Conservation (phyloP, 2,113 vertebrate species). For the Dicrurus megarhynchus region DNA sequence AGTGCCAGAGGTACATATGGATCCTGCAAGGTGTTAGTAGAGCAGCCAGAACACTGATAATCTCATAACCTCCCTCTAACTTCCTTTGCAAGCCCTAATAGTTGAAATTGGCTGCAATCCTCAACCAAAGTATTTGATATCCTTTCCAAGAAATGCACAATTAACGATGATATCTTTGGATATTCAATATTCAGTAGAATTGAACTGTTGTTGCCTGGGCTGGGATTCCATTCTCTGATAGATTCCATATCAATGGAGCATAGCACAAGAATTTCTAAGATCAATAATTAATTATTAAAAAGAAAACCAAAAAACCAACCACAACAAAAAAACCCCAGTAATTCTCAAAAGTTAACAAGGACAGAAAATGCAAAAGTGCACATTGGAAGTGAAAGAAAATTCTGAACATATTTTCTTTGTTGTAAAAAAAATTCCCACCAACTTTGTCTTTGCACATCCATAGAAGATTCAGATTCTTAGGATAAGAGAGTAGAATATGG, state of each 20-base stretch:
- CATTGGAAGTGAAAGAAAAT: background rate
- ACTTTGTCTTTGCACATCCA: background rate
- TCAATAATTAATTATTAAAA: background rate
- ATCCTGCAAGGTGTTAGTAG: background rate
- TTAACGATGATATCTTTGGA: background rate
- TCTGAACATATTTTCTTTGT: background rate
- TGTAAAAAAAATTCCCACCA: background rate
- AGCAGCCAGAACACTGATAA: background rate
- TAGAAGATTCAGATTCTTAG: background rate
- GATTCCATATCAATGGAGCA: background rate
- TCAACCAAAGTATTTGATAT: background rate
- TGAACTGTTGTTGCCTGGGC: background rate
- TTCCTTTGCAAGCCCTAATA: background rate
- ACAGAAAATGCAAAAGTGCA: background rate
- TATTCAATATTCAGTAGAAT: background rate
- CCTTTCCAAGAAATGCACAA: background rate
- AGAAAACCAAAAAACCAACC: background rate
- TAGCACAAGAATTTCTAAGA: background rate
- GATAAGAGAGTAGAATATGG: background rate
- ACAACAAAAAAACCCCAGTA: background rate
- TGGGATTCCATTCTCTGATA: background rate
- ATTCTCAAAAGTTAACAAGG: background rate
- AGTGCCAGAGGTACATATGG: background rate
- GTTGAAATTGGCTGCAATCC: conserved; percentile 10
- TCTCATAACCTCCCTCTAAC: background rate